Base-by-base conservation (phyloP, 2,113 vertebrate species). In the Podilymbus podiceps region DNA sequence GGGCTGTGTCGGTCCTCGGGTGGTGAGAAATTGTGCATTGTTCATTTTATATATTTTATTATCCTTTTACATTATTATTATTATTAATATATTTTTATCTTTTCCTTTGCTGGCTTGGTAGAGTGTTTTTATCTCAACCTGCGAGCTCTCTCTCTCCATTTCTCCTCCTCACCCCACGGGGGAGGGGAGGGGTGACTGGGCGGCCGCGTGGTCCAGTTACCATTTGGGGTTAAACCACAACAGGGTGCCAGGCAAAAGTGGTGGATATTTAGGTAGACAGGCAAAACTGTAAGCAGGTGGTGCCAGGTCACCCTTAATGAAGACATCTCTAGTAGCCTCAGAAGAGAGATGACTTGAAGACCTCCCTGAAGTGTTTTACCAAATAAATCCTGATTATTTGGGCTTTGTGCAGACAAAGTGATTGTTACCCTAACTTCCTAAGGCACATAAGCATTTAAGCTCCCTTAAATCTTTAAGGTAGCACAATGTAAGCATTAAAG, bases 401-500 rank as follows among this genome's bases (percentile, higher is more conserved):
- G 80, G 73, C 91, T 97, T 96, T 96, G 80, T 89, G 76, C 35
- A 89, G 94, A 85, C 66, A 89, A 91, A 96, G 76, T 75, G 83
- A 93, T 94, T 93, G 92, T 97, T 92, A 92, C 93, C 72, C 73
- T 62, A 94, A 94, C 94, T 92, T 95, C 96, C 96, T 97, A 93
- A 94, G 49, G 76, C 90, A 89, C 73, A 62, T 94, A 97, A 97
- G 94, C 53, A 91, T 89, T 95, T 97, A 96, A 97, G 96, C 92
- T 93, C 83, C 89, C 88, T 93, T 95, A 93, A 94, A 89, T 76
- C 93, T 90, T 96, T 92, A 94, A 97, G 95, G 95, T 96, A 90
- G 90, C 56, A 97, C 90, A 96, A 94, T 97, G 86, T 85, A 90
- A 90, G 83, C 66, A 76, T 92, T 93, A 96, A 79, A 97, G 73